Percentiles rank a stretch among this genome's conserved stretches.
These are phyloP conservation scores for Aporophyla nigra DNA, from an alignment of 2,888 invertebrate genomes.

Conservation along the genomic window DNA sequence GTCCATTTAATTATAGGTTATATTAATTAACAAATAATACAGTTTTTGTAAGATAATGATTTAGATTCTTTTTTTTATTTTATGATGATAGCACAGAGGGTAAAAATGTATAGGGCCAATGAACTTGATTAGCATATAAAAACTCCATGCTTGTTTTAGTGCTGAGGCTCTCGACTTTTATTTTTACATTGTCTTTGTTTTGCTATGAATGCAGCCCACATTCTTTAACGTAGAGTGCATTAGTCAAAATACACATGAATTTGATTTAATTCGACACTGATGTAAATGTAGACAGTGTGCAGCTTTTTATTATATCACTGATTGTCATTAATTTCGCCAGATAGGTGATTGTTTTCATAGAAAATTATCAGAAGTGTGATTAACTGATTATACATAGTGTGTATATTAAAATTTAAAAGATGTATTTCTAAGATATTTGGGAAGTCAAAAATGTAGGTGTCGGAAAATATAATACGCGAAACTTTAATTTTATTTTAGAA, in stretches of 20 bases:
- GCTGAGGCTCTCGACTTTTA: not conserved
- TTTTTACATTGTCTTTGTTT: conserved; percentile 9
- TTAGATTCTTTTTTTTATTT: conserved; percentile 16
- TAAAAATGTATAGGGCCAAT: conserved; percentile 10
- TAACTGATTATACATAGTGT: conserved; percentile 54
- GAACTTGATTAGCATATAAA: conserved; percentile 29
- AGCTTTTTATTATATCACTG: conserved; percentile 44
- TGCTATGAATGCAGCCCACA: conserved; percentile 38
- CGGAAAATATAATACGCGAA: conserved; percentile 48
- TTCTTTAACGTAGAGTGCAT: conserved; percentile 26
- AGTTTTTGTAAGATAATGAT: conserved; percentile 16
- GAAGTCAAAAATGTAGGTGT: conserved; percentile 61
- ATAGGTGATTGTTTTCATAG: conserved; percentile 50
- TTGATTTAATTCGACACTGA: conserved; percentile 17
- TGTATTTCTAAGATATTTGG: conserved; percentile 60
- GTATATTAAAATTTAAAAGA: conserved; percentile 61
- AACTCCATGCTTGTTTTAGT: not conserved
- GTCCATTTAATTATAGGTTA: conserved; percentile 42
- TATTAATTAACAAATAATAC: conserved; percentile 11
- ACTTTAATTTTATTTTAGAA: conserved; percentile 48
- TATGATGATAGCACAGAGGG: conserved; percentile 22
- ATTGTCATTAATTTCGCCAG: conserved; percentile 42
- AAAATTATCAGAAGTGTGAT: conserved; percentile 64
- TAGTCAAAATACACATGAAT: conserved; percentile 30
- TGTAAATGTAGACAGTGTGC: conserved; percentile 18